A percentile compares a stretch with the other conserved stretches of the same genome.
These are phyloP conservation scores for Allophyes oxyacanthae DNA, from an alignment of 2,888 invertebrate genomes.

Conservation along the genomic window DNA sequence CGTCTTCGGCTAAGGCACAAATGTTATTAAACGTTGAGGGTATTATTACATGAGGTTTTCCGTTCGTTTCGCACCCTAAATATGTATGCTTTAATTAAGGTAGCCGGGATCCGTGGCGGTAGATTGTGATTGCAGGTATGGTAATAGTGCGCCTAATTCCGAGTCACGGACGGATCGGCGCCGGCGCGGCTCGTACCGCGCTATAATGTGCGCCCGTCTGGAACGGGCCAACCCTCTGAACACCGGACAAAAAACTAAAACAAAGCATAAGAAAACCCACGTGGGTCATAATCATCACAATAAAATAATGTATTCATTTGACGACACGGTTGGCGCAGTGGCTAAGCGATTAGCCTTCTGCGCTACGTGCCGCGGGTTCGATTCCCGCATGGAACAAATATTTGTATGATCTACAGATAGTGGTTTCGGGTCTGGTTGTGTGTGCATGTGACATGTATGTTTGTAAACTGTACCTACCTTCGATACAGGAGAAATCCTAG, in stretches of 20 bases:
- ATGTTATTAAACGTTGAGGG: constrained; percentile 53
- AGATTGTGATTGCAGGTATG: constrained; percentile 73
- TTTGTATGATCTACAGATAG: no score
- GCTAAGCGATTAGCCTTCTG: no score
- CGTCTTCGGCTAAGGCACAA: constrained; percentile 54
- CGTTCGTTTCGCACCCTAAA: constrained; percentile 78
- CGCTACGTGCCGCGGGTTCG: no score
- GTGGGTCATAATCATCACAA: constrained; percentile 37
- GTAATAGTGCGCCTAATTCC: constrained; percentile 58
- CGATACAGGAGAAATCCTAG: no score
- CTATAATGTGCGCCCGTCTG: constrained; percentile 62
- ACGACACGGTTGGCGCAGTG: no score
- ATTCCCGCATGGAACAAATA: no score
- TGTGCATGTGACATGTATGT: no score
- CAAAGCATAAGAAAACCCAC: constrained; percentile 43
- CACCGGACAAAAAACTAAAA: constrained; percentile 43
- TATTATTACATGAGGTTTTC: constrained; percentile 70
- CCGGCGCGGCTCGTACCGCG: constrained; percentile 63
- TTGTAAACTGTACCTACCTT: no score
- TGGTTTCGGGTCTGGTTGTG: no score
- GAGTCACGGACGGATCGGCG: constrained; percentile 75
- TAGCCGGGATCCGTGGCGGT: constrained; percentile 58
- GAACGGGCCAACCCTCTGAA: constrained; percentile 65
- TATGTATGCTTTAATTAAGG: constrained; percentile 78
- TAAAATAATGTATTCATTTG: no score